phyloP scores from a whole-genome alignment of 2,797 vertebrate species.

The Epinephelus coioides region DNA sequence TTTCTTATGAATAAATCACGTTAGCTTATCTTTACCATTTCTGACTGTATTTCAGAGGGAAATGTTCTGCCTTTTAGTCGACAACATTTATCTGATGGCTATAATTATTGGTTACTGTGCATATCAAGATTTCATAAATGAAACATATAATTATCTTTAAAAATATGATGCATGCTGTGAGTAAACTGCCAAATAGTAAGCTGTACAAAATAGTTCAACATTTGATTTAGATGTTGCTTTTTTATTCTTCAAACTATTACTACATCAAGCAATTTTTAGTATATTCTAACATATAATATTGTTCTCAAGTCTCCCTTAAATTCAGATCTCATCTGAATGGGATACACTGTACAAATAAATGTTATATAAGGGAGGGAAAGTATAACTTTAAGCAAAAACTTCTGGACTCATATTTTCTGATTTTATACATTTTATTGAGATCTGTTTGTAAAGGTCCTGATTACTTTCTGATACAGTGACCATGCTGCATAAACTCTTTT shows the following conservation, averaged over 20 bases:
- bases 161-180: background rate
- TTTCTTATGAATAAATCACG: background rate
- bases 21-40: background rate
- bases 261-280: background rate
- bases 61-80: slow-evolving; percentile 4
- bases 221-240: too few species aligned
- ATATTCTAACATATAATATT: background rate
- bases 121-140: background rate
- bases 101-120: background rate
- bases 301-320: background rate
- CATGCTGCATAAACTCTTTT: background rate
- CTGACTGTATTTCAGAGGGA: background rate
- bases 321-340: background rate
- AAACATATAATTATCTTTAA: background rate
- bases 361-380: background rate
- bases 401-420: background rate
- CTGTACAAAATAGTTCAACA: background rate
- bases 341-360: background rate
- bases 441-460: background rate
- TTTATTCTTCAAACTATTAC: too few species aligned
- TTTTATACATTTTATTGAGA: background rate
- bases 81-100: slow-evolving; percentile 20
- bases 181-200: background rate
- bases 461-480: background rate
- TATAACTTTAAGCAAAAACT: background rate